These are phyloP conservation scores for Brachionus plicatilis DNA, from an alignment of 1,140 invertebrate genomes.

Conservation along the genomic window DNA sequence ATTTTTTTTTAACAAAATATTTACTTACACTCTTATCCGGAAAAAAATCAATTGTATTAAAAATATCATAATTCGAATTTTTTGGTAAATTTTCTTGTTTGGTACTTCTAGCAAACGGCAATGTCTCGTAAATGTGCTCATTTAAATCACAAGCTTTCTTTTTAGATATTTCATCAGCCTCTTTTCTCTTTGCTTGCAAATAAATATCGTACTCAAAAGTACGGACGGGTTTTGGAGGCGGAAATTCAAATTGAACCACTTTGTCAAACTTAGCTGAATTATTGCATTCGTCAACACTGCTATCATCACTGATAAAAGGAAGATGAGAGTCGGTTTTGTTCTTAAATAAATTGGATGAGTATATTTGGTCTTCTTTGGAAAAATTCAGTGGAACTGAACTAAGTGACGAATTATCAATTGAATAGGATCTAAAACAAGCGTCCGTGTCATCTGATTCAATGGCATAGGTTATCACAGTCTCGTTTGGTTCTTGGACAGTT, in stretches of 20 bases:
- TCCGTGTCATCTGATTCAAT: background rate
- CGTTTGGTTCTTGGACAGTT: background rate
- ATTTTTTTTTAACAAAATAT: background rate
- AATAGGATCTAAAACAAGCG: background rate
- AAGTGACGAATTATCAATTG: background rate
- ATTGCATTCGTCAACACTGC: background rate
- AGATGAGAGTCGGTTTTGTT: background rate
- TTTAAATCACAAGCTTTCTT: background rate
- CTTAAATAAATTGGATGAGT: background rate
- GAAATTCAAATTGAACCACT: background rate
- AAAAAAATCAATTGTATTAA: background rate
- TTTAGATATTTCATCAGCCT: background rate
- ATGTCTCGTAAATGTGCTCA: slow-evolving; percentile 27
- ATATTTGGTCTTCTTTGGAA: background rate
- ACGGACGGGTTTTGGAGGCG: slow-evolving; percentile 13
- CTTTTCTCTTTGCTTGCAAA: background rate
- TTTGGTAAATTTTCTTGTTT: background rate
- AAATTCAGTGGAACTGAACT: background rate
- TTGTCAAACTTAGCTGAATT: background rate
- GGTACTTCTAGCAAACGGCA: background rate
- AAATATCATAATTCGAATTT: background rate
- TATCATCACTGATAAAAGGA: slow-evolving; percentile 13
- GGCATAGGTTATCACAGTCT: background rate
- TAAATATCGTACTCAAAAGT: slow-evolving; percentile 40
- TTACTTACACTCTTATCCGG: background rate